These are phyloP conservation scores for Cassiopea andromeda DNA, from an alignment of 30 jellyfish, hydroid and myxozoan genomes.

Conservation along the genomic window DNA sequence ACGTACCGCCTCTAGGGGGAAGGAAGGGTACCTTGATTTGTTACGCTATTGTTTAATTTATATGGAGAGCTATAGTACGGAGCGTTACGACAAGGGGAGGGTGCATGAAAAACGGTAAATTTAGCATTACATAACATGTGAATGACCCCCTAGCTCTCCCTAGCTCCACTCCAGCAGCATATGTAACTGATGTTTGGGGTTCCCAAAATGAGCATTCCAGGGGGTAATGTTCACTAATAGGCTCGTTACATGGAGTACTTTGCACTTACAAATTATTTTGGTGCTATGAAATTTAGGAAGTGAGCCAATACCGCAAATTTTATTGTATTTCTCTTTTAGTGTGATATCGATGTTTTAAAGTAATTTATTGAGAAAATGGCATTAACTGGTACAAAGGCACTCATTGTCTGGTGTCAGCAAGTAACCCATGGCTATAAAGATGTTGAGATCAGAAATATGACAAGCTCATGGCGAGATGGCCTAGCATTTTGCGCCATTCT, in stretches of 20 bases:
- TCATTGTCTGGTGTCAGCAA: constrained; percentile 87
- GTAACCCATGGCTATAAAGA: constrained; percentile 83
- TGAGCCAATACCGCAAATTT: background rate
- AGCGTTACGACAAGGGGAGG: too few species aligned
- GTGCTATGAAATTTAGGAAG: background rate
- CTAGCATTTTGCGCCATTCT: constrained; percentile 95
- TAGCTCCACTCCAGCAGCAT: too few species aligned
- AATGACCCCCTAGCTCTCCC: too few species aligned
- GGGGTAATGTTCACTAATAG: background rate
- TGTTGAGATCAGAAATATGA: constrained; percentile 83
- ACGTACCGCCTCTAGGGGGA: too few species aligned
- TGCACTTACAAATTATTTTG: background rate
- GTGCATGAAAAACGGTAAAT: too few species aligned
- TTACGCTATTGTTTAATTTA: too few species aligned
- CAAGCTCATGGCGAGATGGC: constrained; percentile 96
- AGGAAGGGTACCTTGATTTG: too few species aligned
- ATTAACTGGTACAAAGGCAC: constrained; percentile 90
- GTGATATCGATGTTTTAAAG: background rate
- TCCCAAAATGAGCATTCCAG: background rate
- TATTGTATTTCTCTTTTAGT: too few species aligned
- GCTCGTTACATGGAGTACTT: constrained; percentile 16
- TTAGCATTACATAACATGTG: too few species aligned
- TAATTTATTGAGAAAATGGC: constrained; percentile 37
- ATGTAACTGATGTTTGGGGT: background rate
- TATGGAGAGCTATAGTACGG: too few species aligned